These are phyloP conservation scores for Calephelis virginiensis DNA, from an alignment of 1,140 invertebrate genomes.

Conservation along the genomic window DNA sequence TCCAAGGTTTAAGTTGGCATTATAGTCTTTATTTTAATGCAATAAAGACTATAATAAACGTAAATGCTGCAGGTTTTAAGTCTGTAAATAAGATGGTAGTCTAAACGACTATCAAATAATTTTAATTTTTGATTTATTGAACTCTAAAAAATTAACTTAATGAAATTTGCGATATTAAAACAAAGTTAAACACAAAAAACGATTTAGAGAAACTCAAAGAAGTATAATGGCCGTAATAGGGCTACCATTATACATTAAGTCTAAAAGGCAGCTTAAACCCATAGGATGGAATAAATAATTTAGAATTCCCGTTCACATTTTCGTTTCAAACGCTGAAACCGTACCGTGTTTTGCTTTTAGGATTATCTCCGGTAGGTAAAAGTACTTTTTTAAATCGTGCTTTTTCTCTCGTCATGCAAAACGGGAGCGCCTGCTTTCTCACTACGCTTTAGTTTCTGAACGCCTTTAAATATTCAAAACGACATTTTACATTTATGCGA, in stretches of 20 bases:
- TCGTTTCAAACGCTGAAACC: conserved; percentile 5
- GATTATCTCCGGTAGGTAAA: conserved; percentile 14
- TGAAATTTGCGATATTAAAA: no score
- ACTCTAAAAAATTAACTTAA: no score
- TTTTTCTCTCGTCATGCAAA: conserved; percentile 9
- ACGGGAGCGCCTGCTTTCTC: conserved; percentile 4
- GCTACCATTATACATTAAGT: neutral
- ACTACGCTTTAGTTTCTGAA: conserved; percentile 11
- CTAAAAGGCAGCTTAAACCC: neutral
- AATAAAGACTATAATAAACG: no score
- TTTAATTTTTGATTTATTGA: no score
- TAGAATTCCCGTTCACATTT: conserved; percentile 3
- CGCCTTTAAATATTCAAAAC: conserved; percentile 15
- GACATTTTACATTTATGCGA: conserved; percentile 6
- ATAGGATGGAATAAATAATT: conserved; percentile 3
- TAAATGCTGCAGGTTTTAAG: no score
- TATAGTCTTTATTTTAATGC: no score
- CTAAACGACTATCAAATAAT: no score
- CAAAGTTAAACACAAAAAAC: no score
- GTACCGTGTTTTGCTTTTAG: conserved; percentile 9
- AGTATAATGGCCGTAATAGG: neutral
- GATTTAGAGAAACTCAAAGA: neutral
- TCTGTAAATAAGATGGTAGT: no score
- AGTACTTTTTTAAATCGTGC: conserved; percentile 6
- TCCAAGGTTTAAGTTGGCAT: no score